Evolutionary conservation across 2,113 vertebrate species (phyloP), one percentile per base, ranked within the genome.

Genomic region (Anoplopoma fimbria): DNA sequence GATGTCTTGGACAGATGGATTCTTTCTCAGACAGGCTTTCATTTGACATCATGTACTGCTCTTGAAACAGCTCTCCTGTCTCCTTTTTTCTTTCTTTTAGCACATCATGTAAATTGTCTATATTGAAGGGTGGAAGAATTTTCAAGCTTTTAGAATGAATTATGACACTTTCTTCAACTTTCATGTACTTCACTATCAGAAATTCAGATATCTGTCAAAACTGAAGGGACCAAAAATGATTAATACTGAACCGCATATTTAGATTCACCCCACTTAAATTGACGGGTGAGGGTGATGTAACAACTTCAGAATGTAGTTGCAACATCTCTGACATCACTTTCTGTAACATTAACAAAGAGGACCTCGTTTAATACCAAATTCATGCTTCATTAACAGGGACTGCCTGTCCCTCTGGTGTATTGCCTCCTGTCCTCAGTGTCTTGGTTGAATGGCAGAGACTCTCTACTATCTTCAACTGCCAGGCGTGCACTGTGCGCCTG

Each of bases 391-490:
- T 84, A 87, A 55, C 55, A 38, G 49, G 49, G 72, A 25, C 19
- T 75, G 49, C 40, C 67, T 51, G 36, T 75, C 69, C 72, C 76
- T 77, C 70, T 77, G 77, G 79, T 68, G 77, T 71, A 71, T 55
- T 42, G 29, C 71, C 33, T 82, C 81, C 42, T 86, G 76, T 84
- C 70, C 74, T 84, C 81, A 34, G 72, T 33, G 69, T 84, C 72
- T 74, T 64, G 47, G 53, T 78, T 69, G 49, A 85, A 82, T 40
- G 40, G 68, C 45, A 10, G 67, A 34, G 75, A 71, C 82, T 82
- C 58, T 45, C 76, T 63, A 79, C 87, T 92, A 92, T 93, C 91
- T 91, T 74, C 42, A 60, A 88, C 79, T 61, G 84, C 25, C 90
- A 93, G 91, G 71, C 89, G 13, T 79, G 73, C 68, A 83, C 86